Base-by-base conservation (phyloP, 1,140 invertebrate species). In the Pseudomyrmex dendroicus region DNA sequence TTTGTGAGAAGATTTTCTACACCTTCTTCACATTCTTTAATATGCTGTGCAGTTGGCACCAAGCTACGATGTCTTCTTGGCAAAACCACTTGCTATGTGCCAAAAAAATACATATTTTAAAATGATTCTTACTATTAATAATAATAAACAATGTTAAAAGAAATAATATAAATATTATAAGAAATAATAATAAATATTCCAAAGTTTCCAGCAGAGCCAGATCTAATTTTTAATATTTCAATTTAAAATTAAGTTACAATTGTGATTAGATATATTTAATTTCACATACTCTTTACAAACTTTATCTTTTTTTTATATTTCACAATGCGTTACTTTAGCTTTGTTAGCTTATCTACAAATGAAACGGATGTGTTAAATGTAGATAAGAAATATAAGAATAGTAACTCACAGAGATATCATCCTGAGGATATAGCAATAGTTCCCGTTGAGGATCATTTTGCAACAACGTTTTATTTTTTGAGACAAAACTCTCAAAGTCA, bases 371-470 rank as follows among this genome's bases (percentile, higher is more conserved):
- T 66, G 12, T 8, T 12, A 17, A 64, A 66, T 44, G 25, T 46
- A 52, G 54, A 89, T 85, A 89, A 82, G 73, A 63, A 76, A 4
- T 50, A 46, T 1, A 12, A 78, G 15, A 82, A 15, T 62, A 48
- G 22, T 56, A 85, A 96, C 97, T 97, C 95, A 98, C 98, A 59
- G 97, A 97, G 89, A 99, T 96, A 96, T 99, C 98, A 95, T 99
- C 98, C 68, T 96, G 95, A 22, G 98, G 98, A 95, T 98, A 99
- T 20, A 98, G 94, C 46, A 99, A 94, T 86, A 99, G 95, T 91
- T 99, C 98, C 90, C 98, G 93, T 84, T 98, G 97, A 46, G 98
- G 97, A 95, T 99, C 98, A 97, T 99, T 99, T 94, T 98, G 96
- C 85, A 99, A 95, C 59, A 98, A 94, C 62, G 97, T 98, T 95